Evolutionary conservation across 2,797 vertebrate genomes (phyloP), one percentile per base, ranked within the genome.

Genomic region (Cirrhinus molitorella): DNA sequence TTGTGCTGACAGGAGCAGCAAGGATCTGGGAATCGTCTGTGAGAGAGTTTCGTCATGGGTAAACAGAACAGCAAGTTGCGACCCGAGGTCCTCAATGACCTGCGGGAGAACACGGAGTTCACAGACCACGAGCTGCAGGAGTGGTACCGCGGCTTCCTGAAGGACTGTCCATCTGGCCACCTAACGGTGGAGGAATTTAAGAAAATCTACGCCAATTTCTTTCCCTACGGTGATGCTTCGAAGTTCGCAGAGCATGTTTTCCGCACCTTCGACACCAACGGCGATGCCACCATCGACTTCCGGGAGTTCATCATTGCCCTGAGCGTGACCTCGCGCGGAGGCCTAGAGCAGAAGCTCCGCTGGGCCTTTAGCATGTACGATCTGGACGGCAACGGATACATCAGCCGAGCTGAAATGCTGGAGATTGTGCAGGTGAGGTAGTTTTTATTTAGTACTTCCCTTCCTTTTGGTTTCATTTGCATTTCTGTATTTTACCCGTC

Each of bases 331-430:
- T 96, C 95, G 0, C 94, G 95, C 0, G 95, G 95, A 0, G 93
- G 93, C 17, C 89, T 96, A 73, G 95, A 96, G 88, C 95, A 96
- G 92, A 96, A 96, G 89, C 92, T 96, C 83, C 94, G 95, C 82
- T 96, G 95, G 95, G 95, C 95, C 65, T 96, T 96, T 87, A 95
- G 94, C 89, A 96, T 96, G 95, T 96, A 96, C 1, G 95, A 96
- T 83, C 90, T 96, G 91, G 95, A 96, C 0, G 95, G 95, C 19
- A 96, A 96, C 0, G 95, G 95, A 0, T 96, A 95, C 90, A 96
- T 96, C 90, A 96, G 95, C 86, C 91, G 95, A 16, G 94, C 93
- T 0, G 95, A 96, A 91, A 96, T 96, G 95, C 91, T 96, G 89
- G 95, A 96, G 92, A 96, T 96, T 63, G 95, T 96, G 86, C 95